Conservation (phyloP, 2,113 vertebrate genomes). For the Crocuta crocuta region DNA sequence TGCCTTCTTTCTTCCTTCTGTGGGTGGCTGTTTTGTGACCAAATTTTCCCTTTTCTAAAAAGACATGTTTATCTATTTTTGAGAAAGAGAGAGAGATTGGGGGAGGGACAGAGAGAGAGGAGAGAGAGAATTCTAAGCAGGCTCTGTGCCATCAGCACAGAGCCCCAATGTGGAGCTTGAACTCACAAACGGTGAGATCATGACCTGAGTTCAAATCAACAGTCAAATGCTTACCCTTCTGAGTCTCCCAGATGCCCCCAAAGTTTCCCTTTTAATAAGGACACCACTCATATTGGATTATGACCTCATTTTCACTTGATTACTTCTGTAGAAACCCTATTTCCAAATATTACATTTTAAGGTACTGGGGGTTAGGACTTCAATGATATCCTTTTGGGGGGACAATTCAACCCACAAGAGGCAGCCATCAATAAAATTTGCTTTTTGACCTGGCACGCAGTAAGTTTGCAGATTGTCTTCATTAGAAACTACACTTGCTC, state of each 20-base stretch:
- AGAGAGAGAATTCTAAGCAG: too few relatives aligned
- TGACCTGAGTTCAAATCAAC: too few relatives aligned
- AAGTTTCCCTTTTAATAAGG: not conserved
- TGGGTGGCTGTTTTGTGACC: not conserved
- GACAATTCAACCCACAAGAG: not conserved
- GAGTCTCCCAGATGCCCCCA: not conserved
- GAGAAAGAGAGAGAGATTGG: too few relatives aligned
- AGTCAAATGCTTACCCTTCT: too few relatives aligned
- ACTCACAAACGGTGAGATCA: too few relatives aligned
- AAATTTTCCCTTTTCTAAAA: not conserved
- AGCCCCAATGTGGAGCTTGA: too few relatives aligned
- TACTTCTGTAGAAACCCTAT: not conserved
- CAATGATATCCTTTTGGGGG: not conserved
- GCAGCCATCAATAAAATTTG: not conserved
- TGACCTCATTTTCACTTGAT: not conserved
- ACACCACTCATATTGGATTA: not conserved
- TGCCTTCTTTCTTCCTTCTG: not conserved
- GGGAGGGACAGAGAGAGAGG: too few relatives aligned
- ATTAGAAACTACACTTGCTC: not conserved
- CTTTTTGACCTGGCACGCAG: not conserved
- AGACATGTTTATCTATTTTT: too few relatives aligned
- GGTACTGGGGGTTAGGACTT: not conserved
- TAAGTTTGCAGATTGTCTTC: not conserved
- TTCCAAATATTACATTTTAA: conserved; percentile 15
- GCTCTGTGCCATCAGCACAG: too few relatives aligned